A percentile compares a stretch with the other conserved stretches of the same genome.
phyloP scores from a whole-genome alignment of 2,797 vertebrate genomes.

The Poecile montanus region DNA sequence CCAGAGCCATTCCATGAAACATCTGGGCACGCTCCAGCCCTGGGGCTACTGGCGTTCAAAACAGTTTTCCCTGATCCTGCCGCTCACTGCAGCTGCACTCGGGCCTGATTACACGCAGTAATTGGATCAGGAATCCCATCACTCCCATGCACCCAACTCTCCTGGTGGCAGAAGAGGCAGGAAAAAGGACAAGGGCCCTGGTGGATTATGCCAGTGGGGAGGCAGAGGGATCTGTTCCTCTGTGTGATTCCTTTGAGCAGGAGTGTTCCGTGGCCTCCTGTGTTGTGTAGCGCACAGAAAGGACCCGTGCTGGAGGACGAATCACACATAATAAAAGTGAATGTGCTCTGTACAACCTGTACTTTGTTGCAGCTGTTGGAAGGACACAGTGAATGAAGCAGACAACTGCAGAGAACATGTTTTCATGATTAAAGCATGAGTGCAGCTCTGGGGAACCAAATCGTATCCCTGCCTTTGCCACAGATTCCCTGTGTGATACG shows the following conservation, averaged over 20 bases:
- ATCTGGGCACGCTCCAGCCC: conserved; percentile 56
- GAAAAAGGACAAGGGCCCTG: neutral
- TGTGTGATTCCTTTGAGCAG: neutral
- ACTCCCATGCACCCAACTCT: neutral
- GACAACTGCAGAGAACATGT: neutral
- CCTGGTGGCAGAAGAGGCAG: neutral
- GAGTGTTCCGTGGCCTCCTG: neutral
- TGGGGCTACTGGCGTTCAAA: conserved; percentile 31
- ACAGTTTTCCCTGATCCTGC: neutral
- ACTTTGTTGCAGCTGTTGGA: neutral
- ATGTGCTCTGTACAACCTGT: neutral
- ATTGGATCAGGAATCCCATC: neutral
- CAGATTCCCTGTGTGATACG: neutral
- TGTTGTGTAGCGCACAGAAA: fast-evolving
- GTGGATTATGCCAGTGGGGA: neutral
- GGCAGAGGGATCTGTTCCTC: neutral
- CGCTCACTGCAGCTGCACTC: neutral
- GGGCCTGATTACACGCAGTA: neutral
- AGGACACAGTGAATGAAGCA: neutral
- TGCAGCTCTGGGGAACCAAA: neutral
- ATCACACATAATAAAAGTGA: neutral
- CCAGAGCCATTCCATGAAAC: conserved; percentile 21
- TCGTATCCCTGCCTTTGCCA: neutral
- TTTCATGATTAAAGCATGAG: conserved; percentile 21
- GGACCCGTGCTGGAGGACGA: neutral